Evolutionary conservation across 2,797 vertebrate species (phyloP), one percentile per base, ranked within the genome.

Genomic region (Lepidocolaptes lacrymiger): DNA sequence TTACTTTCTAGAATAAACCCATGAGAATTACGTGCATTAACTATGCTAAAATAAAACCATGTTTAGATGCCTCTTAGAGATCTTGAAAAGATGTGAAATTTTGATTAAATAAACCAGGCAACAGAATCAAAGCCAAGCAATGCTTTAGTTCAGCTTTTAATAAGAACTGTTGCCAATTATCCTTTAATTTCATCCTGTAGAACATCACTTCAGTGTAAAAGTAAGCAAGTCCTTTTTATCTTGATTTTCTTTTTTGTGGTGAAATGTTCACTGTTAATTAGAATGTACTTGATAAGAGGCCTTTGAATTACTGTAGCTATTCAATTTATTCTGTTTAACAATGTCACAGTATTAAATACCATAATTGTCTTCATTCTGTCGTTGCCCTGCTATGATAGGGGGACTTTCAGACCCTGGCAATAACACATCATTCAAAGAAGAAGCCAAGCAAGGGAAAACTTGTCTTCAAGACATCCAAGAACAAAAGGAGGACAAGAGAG

Each of bases 341-440:
- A n/a, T 73, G 55, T 91, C 26, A 78, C 4, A 13, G 72, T 93
- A 28, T 94, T 75, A 90, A 94, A 91, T 81, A 64, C 22, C 20
- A 30, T 95, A 76, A 43, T 76, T n/a, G 32, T 56, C 54, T 93
- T 83, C 84, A 14, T 94, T 81, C 67, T 95, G 36, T 71, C 41
- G 20, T 91, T 83, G 55, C 52, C 15, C 49, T 89, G 76, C 64
- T 58, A 8, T 43, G 64, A 93, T 71, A 99, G 99, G 98, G 90
- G 99, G 98, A 49, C 99, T 98, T 95, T 98, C 99, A 91, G 99
- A 99, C 97, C 97, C 98, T 86, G 98, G 99, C 85, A 99, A 98
- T 81, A 99, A 98, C 96, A 98, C 98, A 46, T 96, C 99, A 72
- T 98, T 99, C 89, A 99, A 99, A 96, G 99, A 99, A 92, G 99